A percentile compares a stretch with the other conserved stretches of the same genome.
phyloP scores from a whole-genome alignment of 2,888 invertebrate genomes.

The Orthonychiurus folsomi region DNA sequence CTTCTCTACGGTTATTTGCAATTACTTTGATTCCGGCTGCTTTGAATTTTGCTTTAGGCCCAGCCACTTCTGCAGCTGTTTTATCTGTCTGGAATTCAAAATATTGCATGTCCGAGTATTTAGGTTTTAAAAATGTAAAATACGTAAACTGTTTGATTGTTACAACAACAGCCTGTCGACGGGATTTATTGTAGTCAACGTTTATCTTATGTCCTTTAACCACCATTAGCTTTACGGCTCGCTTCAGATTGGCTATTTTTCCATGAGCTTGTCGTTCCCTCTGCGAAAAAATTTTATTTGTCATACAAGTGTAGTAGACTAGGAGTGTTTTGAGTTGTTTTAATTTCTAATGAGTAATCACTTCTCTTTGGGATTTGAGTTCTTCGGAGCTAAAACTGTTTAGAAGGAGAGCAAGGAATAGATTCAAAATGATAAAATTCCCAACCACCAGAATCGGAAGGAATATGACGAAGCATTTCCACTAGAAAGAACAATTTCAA shows the following conservation, averaged over 20 bases:
- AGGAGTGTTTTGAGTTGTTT: no score
- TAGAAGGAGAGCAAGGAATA: constrained; percentile 95
- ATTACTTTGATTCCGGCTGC: constrained; percentile 30
- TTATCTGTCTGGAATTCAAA: no score
- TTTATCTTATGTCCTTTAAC: no score
- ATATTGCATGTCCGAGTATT: no score
- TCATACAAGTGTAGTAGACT: neutral
- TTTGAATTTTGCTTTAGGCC: constrained; percentile 25
- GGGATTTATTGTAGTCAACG: no score
- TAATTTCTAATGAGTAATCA: no score
- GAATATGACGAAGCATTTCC: constrained; percentile 87
- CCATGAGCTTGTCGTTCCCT: constrained; percentile 38
- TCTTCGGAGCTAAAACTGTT: constrained; percentile 95
- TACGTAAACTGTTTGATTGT: no score
- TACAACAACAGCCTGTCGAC: no score
- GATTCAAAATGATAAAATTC: constrained; percentile 94
- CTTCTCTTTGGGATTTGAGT: constrained; percentile 82
- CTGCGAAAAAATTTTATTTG: constrained; percentile 34
- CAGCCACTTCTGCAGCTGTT: no score
- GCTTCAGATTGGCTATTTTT: constrained; percentile 36
- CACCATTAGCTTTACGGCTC: constrained; percentile 37
- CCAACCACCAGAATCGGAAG: constrained; percentile 91
- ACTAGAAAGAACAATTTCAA: constrained; percentile 46
- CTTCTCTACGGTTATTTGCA: constrained; percentile 33
- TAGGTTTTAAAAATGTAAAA: no score